Conservation (phyloP, 2,113 vertebrate genomes). For the Rhinogobius similis region DNA sequence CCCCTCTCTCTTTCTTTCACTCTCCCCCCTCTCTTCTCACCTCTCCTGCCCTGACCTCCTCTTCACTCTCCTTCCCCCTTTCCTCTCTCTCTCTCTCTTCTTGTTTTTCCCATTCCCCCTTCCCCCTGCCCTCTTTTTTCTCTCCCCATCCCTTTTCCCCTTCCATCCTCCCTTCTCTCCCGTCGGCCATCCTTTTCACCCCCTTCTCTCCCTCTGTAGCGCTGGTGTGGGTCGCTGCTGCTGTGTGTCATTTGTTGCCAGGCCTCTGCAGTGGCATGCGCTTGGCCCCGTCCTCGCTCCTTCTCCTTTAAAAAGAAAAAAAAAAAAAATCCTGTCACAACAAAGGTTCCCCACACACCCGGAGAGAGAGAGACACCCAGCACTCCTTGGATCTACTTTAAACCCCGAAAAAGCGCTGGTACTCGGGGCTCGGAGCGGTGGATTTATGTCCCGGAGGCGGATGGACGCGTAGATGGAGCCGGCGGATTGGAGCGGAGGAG, state of each 20-base stretch:
- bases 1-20: background rate
- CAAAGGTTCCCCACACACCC: conserved; percentile 28
- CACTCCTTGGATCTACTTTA: conserved; percentile 5
- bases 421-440: conserved; percentile 12
- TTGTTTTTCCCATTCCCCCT: background rate
- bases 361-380: conserved; percentile 12
- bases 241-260: conserved; percentile 74
- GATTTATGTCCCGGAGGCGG: conserved; percentile 7
- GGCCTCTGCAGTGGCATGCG: conserved; percentile 66
- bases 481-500: conserved; percentile 22
- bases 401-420: background rate
- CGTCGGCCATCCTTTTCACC: background rate
- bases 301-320: conserved; percentile 40
- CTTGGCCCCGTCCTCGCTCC: conserved; percentile 29
- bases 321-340: conserved; percentile 42
- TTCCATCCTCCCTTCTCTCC: background rate
- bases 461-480: conserved; percentile 18
- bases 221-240: background rate
- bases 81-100: background rate
- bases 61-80: background rate
- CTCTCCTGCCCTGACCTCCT: background rate
- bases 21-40: background rate
- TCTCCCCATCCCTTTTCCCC: conserved; percentile 15
- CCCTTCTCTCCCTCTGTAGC: background rate
- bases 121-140: background rate